These are phyloP conservation scores for Phalacrocorax brasilianus DNA, from an alignment of 2,113 vertebrate species.

Conservation along the genomic window DNA sequence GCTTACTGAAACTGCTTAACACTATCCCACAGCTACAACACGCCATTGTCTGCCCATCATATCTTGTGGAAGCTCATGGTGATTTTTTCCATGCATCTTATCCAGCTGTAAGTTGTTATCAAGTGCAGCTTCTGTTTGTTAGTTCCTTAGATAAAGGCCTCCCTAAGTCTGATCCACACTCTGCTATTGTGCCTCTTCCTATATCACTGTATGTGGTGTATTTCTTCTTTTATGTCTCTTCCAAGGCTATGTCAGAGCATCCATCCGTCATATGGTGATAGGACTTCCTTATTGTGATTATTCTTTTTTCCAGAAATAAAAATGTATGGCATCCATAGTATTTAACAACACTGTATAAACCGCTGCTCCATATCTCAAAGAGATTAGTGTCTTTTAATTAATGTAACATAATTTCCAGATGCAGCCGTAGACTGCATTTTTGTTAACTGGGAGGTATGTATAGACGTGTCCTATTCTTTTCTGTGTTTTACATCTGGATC, in stretches of 20 bases:
- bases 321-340: constrained; percentile 18
- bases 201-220: not conserved
- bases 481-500: not conserved
- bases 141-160: constrained; percentile 59
- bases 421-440: not conserved
- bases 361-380: not conserved
- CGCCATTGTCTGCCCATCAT: constrained; percentile 39
- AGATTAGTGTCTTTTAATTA: constrained; percentile 1
- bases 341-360: constrained; percentile 12
- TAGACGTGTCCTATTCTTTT: not conserved
- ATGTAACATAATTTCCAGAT: not conserved
- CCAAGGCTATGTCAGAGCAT: constrained; percentile 37
- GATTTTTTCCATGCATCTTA: constrained; percentile 65
- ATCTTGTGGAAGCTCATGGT: constrained; percentile 61
- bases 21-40: constrained; percentile 19
- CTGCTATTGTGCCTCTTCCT: constrained; percentile 37
- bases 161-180: constrained; percentile 17
- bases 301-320: constrained; percentile 37
- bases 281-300: not conserved
- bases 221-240: constrained; percentile 58
- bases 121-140: constrained; percentile 60
- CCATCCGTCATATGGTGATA: constrained; percentile 26
- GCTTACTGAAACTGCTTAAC: constrained; percentile 26
- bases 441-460: not conserved
- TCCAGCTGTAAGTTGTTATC: constrained; percentile 50